Percentiles rank a stretch among this genome's conserved stretches.
Evolutionary conservation across 2,113 vertebrate species (phyloP).

Genomic region (Guaruba guarouba): DNA sequence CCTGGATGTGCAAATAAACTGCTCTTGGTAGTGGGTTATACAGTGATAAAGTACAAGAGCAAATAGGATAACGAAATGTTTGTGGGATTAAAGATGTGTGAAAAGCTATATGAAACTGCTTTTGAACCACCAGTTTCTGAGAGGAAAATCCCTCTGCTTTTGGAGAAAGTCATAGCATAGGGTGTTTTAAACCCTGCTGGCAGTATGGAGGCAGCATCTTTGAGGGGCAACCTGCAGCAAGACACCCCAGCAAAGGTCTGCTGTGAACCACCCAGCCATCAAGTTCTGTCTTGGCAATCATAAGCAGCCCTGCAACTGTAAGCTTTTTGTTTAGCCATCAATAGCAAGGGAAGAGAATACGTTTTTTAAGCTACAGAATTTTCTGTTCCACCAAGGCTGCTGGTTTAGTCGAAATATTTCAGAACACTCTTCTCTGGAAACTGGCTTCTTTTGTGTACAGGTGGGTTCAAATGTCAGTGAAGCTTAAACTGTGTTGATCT

Average conservation of each 20-base stretch:
- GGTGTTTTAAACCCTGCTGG: not conserved
- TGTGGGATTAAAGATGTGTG: not conserved
- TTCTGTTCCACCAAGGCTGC: not conserved
- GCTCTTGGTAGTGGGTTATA: not conserved
- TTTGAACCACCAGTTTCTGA: not conserved
- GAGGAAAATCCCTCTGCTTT: not conserved
- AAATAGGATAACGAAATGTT: fast-evolving
- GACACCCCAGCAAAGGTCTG: not conserved
- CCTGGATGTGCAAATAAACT: not conserved
- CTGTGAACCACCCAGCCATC: not conserved
- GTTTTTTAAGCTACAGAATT: not conserved
- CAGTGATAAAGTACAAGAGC: not conserved
- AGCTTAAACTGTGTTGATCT: not conserved
- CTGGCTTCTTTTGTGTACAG: not conserved
- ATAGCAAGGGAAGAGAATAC: not conserved
- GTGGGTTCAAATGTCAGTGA: not conserved
- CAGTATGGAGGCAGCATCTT: not conserved
- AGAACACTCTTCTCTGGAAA: not conserved
- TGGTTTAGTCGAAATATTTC: not conserved
- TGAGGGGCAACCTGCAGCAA: not conserved
- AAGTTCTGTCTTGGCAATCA: not conserved
- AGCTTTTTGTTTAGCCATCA: not conserved
- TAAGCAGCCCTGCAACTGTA: not conserved
- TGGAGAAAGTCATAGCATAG: not conserved
- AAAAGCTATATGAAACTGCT: not conserved